Evolutionary conservation across 2,888 invertebrate species (phyloP).

Genomic region (Azorinus chamasolen): DNA sequence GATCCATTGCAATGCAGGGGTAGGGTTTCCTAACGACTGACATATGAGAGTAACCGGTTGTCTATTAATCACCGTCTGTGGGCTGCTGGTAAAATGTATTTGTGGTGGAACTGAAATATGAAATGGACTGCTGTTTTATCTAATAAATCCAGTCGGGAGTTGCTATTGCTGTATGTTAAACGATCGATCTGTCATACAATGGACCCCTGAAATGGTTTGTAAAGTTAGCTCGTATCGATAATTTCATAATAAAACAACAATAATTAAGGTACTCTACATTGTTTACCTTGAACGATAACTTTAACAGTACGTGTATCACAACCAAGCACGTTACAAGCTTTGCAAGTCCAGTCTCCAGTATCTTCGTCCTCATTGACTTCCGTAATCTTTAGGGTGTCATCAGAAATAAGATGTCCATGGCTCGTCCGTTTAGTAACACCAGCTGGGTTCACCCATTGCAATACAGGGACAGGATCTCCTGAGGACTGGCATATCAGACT

Average conservation of each 20-base stretch:
- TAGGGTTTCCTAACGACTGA: constrained; percentile 58
- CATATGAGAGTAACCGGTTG: constrained; percentile 53
- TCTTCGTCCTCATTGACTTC: constrained; percentile 46
- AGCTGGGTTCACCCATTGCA: constrained; percentile 53
- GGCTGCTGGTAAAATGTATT: constrained; percentile 50
- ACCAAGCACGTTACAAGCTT: constrained; percentile 54
- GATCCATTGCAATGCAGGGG: constrained; percentile 50
- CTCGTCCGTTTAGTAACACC: constrained; percentile 35
- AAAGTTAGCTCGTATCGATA: no score
- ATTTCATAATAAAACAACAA: no score
- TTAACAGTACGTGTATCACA: no score
- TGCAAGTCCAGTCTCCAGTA: constrained; percentile 55
- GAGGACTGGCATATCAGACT: constrained; percentile 53
- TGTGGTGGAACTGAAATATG: constrained; percentile 50
- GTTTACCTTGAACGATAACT: no score
- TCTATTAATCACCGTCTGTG: constrained; percentile 39
- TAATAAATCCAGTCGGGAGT: no score
- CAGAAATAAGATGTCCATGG: constrained; percentile 33
- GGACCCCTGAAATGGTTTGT: no score
- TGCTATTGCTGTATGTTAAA: no score
- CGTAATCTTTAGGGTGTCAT: constrained; percentile 34
- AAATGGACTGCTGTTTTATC: no score
- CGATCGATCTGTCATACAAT: no score
- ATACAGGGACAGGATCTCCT: constrained; percentile 53
- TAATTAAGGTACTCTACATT: no score